These are phyloP conservation scores for Nebria salina DNA, from an alignment of 2,888 invertebrate genomes.

Conservation along the genomic window DNA sequence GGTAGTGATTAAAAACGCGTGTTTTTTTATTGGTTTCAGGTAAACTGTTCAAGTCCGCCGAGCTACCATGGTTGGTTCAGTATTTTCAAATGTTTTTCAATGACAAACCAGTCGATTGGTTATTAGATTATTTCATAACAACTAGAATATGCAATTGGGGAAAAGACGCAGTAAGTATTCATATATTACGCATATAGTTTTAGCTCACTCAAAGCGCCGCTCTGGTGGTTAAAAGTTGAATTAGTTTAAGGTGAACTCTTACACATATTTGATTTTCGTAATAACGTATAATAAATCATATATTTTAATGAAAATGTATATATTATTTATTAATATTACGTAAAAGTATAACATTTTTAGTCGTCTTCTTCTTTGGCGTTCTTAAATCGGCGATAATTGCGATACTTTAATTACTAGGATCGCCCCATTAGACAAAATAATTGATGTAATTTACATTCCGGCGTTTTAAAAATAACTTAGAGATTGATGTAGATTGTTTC, in stretches of 20 bases:
- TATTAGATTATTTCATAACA: slow-evolving; percentile 87
- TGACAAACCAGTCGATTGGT: slow-evolving; percentile 97
- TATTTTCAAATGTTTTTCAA: slow-evolving; percentile 96
- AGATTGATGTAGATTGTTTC: neutral
- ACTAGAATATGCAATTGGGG: slow-evolving; percentile 90
- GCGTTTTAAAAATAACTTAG: neutral
- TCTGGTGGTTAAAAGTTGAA: no score
- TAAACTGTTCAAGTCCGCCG: slow-evolving; percentile 89
- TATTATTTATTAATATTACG: no score
- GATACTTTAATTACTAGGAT: no score
- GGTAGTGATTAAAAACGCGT: no score
- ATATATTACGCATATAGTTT: neutral
- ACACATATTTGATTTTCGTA: no score
- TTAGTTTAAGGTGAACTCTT: no score
- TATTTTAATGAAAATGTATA: no score
- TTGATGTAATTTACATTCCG: neutral
- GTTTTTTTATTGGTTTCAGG: slow-evolving; percentile 60
- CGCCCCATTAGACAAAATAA: neutral
- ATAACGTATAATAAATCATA: no score
- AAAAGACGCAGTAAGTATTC: slow-evolving; percentile 72
- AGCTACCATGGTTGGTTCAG: slow-evolving; percentile 86
- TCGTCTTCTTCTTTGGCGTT: no score
- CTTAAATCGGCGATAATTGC: no score
- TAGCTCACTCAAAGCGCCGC: neutral
- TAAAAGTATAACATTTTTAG: no score